phyloP scores from a whole-genome alignment of 2,888 invertebrate species.

The Andrena bicolor region DNA sequence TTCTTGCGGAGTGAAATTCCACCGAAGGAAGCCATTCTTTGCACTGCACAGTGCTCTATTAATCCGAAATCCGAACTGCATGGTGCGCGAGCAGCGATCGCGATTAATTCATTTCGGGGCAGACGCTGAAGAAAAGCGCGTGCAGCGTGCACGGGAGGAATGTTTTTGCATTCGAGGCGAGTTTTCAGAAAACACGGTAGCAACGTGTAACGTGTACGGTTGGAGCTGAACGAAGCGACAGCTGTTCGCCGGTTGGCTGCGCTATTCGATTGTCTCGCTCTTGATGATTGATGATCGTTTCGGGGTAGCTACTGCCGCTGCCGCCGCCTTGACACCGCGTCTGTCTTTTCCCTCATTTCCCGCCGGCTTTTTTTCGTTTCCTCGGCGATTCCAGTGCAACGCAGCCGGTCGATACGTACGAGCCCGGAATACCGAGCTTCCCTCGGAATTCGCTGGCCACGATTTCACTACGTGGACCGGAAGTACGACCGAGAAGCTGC shows the following conservation, averaged over 20 bases:
- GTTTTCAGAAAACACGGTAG: constrained; percentile 67
- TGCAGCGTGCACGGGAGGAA: not conserved
- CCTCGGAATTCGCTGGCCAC: constrained; percentile 13
- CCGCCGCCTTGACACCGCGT: constrained; percentile 77
- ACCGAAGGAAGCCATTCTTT: no score
- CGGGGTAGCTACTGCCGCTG: constrained; percentile 85
- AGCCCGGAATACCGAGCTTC: constrained; percentile 43
- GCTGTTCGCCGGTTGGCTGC: constrained; percentile 86
- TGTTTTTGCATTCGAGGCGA: constrained; percentile 16
- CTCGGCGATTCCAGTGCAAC: constrained; percentile 65
- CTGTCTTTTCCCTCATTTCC: constrained; percentile 74
- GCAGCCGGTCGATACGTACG: constrained; percentile 56
- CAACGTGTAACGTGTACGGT: constrained; percentile 80
- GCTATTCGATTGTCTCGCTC: constrained; percentile 87
- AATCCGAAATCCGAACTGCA: not conserved
- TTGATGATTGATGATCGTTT: constrained; percentile 88
- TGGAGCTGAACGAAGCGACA: constrained; percentile 85
- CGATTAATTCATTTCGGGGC: constrained; percentile 4
- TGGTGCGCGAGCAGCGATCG: not conserved
- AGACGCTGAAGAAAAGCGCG: constrained; percentile 1
- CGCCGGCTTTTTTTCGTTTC: constrained; percentile 68
- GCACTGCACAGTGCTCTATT: not conserved
- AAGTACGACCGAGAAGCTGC: not conserved
- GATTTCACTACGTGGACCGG: constrained; percentile 18
- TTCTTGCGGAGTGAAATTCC: not conserved